Conservation (phyloP, 2,888 invertebrate species). For the Eilema depressum region DNA sequence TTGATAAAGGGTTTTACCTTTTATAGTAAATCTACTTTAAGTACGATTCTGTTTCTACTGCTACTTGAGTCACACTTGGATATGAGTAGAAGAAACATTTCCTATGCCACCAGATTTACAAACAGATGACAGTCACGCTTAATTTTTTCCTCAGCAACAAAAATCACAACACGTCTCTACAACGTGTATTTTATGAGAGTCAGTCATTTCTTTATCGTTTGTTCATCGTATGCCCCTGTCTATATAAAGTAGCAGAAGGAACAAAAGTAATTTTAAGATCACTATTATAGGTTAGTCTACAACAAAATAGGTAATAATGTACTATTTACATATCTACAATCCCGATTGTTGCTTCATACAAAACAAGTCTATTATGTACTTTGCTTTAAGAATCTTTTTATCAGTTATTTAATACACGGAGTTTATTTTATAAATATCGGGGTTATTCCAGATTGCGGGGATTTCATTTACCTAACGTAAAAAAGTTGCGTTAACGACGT, state of each 20-base stretch:
- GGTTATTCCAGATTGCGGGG: not conserved
- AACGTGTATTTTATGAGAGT: too few relatives aligned
- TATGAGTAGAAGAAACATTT: too few relatives aligned
- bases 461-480: not conserved
- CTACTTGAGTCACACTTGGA: too few relatives aligned
- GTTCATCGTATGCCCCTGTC: too few relatives aligned
- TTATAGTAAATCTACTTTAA: constrained; percentile 11
- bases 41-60: not conserved
- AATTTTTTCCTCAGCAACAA: too few relatives aligned
- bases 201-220: too few relatives aligned
- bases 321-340: not conserved
- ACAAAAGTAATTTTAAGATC: not conserved
- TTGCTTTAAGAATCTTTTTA: not conserved
- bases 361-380: not conserved
- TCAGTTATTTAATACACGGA: not conserved
- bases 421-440: not conserved
- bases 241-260: not conserved
- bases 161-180: too few relatives aligned
- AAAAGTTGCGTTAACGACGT: not conserved
- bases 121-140: too few relatives aligned
- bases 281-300: too few relatives aligned
- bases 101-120: too few relatives aligned
- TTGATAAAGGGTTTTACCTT: constrained; percentile 24
- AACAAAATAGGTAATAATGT: too few relatives aligned
- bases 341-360: not conserved